Evolutionary conservation across 2,888 invertebrate genomes (phyloP).

Genomic region (Acronicta aceris): DNA sequence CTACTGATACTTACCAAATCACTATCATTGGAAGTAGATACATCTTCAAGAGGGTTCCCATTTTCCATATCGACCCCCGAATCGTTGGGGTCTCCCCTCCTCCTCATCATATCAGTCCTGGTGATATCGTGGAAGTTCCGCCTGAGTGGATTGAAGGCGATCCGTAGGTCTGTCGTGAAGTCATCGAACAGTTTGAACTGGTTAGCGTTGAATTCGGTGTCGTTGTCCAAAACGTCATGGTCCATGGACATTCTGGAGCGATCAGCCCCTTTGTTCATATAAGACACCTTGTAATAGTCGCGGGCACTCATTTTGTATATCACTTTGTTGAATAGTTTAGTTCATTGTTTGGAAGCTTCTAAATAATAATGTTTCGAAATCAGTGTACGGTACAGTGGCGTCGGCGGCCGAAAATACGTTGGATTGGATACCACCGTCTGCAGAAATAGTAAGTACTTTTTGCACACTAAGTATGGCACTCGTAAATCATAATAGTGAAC

Average conservation of each 20-base stretch:
- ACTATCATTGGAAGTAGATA: conserved; percentile 75
- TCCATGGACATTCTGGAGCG: conserved; percentile 67
- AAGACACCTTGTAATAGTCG: conserved; percentile 82
- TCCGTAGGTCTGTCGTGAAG: conserved; percentile 82
- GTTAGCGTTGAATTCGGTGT: conserved; percentile 85
- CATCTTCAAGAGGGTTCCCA: conserved; percentile 80
- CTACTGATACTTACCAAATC: conserved; percentile 81
- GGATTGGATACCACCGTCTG: conserved; percentile 76
- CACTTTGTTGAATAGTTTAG: conserved; percentile 48
- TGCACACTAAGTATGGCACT: conserved; percentile 24
- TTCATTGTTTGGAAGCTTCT: conserved; percentile 56
- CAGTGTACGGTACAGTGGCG: conserved; percentile 58
- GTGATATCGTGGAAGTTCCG: conserved; percentile 73
- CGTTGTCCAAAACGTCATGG: conserved; percentile 80
- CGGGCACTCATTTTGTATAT: conserved; percentile 78
- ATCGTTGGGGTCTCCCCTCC: conserved; percentile 79
- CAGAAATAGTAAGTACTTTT: conserved; percentile 21
- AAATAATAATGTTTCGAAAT: conserved; percentile 42
- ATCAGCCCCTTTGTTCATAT: conserved; percentile 69
- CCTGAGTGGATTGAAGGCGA: conserved; percentile 78
- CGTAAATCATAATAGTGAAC: conserved; percentile 51
- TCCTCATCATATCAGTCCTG: conserved; percentile 61
- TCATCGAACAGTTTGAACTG: conserved; percentile 86
- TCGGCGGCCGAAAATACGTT: conserved; percentile 58
- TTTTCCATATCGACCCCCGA: conserved; percentile 87